These are phyloP conservation scores for Delphinapterus leucas DNA, from an alignment of 2,113 vertebrate species.

Conservation along the genomic window DNA sequence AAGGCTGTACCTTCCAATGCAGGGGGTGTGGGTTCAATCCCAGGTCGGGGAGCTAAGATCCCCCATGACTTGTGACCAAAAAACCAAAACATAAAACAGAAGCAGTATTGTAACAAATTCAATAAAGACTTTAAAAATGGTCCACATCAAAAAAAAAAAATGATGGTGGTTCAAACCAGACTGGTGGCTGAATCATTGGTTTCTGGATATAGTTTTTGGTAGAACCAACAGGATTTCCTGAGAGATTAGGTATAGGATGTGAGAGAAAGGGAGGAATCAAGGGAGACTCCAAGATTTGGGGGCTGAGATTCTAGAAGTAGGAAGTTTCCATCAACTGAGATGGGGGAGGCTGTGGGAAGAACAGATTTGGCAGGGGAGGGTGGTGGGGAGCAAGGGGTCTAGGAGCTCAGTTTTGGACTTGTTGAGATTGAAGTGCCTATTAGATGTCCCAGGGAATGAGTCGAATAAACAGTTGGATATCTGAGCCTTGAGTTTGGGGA, in stretches of 20 bases:
- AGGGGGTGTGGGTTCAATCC: too few relatives aligned
- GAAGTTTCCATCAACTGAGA: background rate
- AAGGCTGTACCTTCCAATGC: too few relatives aligned
- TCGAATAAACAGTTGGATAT: background rate
- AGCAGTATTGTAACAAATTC: too few relatives aligned
- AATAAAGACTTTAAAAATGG: too few relatives aligned
- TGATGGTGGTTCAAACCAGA: background rate
- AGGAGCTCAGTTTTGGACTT: background rate
- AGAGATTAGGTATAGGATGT: background rate
- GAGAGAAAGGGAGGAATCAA: background rate
- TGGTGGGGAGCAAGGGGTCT: fast-evolving
- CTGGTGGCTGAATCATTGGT: background rate
- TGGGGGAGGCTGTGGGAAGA: background rate
- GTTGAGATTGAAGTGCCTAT: background rate
- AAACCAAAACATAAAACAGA: too few relatives aligned
- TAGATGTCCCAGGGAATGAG: background rate
- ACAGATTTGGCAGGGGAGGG: background rate
- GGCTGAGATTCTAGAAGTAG: background rate
- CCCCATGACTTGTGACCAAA: too few relatives aligned
- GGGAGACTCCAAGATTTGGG: background rate
- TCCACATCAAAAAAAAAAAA: background rate
- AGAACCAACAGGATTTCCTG: background rate
- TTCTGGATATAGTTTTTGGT: background rate
- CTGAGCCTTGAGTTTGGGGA: background rate
- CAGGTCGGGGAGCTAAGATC: too few relatives aligned